Conservation (phyloP, 1,140 invertebrate species). For the Anthonomus grandis region DNA sequence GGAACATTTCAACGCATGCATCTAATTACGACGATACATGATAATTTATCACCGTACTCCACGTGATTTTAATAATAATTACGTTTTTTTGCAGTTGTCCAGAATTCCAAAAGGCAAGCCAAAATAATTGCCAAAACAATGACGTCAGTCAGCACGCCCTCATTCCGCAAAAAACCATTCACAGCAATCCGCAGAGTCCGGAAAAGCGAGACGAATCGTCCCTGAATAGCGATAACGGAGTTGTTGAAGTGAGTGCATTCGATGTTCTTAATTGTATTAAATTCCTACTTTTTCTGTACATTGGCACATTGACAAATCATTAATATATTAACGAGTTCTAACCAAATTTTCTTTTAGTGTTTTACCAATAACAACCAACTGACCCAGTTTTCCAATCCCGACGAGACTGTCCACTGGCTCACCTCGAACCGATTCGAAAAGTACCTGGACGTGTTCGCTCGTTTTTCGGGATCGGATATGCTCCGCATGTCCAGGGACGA, state of each 20-base stretch:
- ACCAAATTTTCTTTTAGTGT: background rate
- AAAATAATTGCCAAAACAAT: background rate
- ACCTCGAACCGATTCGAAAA: constrained; percentile 71
- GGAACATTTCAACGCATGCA: too few species aligned
- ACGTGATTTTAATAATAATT: too few species aligned
- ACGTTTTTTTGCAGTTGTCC: constrained; percentile 9
- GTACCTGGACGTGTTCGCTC: constrained; percentile 72
- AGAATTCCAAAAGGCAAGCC: constrained; percentile 2
- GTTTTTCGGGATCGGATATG: constrained; percentile 85
- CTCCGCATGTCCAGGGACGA: constrained; percentile 83
- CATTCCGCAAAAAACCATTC: background rate
- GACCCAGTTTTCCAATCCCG: constrained; percentile 24
- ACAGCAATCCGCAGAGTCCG: constrained; percentile 7
- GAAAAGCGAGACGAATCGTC: constrained; percentile 10
- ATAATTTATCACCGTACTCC: too few species aligned
- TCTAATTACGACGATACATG: too few species aligned
- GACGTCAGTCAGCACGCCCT: constrained; percentile 2
- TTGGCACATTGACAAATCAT: too few species aligned
- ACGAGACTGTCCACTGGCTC: constrained; percentile 79
- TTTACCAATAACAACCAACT: constrained; percentile 18
- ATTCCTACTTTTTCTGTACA: too few species aligned
- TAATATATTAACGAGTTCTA: too few species aligned
- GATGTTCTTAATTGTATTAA: too few species aligned
- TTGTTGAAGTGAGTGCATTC: too few species aligned
- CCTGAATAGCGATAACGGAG: background rate